phyloP scores from a whole-genome alignment of 30 jellyfish, hydroid and myxozoan genomes.

The Phacellophora camtschatica region DNA sequence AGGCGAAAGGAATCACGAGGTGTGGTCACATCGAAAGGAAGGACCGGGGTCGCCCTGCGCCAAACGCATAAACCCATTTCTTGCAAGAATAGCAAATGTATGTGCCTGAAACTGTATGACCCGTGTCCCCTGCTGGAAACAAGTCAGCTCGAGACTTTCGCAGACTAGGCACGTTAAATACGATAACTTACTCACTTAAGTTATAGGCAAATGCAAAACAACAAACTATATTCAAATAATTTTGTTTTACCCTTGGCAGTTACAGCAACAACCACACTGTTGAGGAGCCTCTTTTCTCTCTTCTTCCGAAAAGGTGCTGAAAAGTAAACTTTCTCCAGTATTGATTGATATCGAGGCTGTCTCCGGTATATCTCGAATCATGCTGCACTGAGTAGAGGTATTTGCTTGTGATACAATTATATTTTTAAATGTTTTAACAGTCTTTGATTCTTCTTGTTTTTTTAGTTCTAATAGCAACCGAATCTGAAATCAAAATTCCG shows the following conservation, averaged over 20 bases:
- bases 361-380: not conserved
- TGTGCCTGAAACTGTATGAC: no score
- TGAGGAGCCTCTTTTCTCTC: not conserved
- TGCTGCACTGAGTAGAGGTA: slow-evolving; percentile 51
- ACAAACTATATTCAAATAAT: no score
- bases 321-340: slow-evolving; percentile 80
- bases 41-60: no score
- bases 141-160: no score
- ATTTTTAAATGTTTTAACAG: not conserved
- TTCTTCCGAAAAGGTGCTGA: not conserved
- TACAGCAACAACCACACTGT: slow-evolving; percentile 22
- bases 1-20: no score
- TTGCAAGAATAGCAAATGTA: no score
- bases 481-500: not conserved
- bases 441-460: slow-evolving; percentile 14
- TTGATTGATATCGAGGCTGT: slow-evolving; percentile 61
- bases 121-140: no score
- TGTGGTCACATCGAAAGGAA: no score
- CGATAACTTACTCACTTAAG: no score
- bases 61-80: no score
- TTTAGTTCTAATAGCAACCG: slow-evolving; percentile 9
- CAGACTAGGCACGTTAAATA: no score
- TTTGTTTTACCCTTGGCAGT: slow-evolving; percentile 37
- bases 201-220: no score
- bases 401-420: not conserved